A percentile compares a stretch with the other conserved stretches of the same genome.
Conservation (phyloP, 1,140 invertebrate species). For the Euura lappo region DNA sequence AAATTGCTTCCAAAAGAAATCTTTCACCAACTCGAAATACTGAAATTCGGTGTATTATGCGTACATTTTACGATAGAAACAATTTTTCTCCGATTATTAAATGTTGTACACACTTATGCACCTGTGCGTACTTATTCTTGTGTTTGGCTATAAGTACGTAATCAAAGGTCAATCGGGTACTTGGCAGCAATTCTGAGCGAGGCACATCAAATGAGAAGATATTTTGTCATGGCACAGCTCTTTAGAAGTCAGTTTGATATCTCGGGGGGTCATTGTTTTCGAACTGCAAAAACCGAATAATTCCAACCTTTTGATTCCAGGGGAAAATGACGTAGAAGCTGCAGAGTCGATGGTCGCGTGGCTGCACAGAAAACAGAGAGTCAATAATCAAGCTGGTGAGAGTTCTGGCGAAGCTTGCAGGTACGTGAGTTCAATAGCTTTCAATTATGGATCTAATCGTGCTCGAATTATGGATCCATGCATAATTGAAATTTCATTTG, state of each 20-base stretch:
- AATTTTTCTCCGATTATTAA: conserved; percentile 6
- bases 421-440: conserved; percentile 18
- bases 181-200: no score
- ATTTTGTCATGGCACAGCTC: no score
- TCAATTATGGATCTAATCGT: neutral
- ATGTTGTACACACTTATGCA: conserved; percentile 13
- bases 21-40: neutral
- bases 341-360: conserved; percentile 62
- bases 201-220: no score
- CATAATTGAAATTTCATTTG: neutral
- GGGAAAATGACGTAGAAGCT: conserved; percentile 77
- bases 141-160: no score
- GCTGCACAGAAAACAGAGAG: conserved; percentile 48
- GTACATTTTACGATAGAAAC: neutral
- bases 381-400: conserved; percentile 40
- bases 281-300: conserved; percentile 20
- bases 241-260: neutral
- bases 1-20: neutral
- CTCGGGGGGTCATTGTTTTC: conserved; percentile 16
- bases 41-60: neutral
- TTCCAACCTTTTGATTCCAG: conserved; percentile 51
- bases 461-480: neutral
- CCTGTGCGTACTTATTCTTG: neutral
- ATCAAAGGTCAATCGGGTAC: no score
- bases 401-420: conserved; percentile 37